Evolutionary conservation across 2,113 vertebrate genomes (phyloP).

Genomic region (Cichladusa arquata): DNA sequence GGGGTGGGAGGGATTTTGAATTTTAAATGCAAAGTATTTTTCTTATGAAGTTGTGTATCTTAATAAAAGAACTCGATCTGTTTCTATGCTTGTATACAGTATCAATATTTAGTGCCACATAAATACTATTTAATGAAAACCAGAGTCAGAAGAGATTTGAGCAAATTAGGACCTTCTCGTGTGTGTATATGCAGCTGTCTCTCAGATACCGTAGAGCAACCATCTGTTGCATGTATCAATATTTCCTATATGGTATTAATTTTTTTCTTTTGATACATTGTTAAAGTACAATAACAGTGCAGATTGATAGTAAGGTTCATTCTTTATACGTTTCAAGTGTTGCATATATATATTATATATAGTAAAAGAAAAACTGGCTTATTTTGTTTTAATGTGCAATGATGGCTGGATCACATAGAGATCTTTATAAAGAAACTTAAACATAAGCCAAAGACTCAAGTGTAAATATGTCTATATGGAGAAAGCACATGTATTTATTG

Average conservation of each 20-base stretch:
- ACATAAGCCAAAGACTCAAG: constrained; percentile 99
- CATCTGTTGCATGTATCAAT: constrained; percentile 81
- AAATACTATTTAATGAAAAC: constrained; percentile 69
- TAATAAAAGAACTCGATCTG: constrained; percentile 75
- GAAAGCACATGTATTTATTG: constrained; percentile 99
- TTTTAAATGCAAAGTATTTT: constrained; percentile 83
- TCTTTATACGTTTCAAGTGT: constrained; percentile 76
- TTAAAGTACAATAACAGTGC: constrained; percentile 71
- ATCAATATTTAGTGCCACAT: constrained; percentile 76
- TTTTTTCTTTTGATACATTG: constrained; percentile 64
- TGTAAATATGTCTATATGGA: constrained; percentile 99
- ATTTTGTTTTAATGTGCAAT: constrained; percentile 89
- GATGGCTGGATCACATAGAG: constrained; percentile 84
- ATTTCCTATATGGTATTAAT: constrained; percentile 70
- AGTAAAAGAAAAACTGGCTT: constrained; percentile 76
- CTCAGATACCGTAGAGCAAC: constrained; percentile 62
- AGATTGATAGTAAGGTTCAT: constrained; percentile 71
- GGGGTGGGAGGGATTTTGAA: constrained; percentile 73
- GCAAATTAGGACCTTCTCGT: constrained; percentile 54
- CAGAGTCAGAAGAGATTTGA: constrained; percentile 57
- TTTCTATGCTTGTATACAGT: constrained; percentile 79
- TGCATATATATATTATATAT: constrained; percentile 76
- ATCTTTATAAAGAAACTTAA: constrained; percentile 88
- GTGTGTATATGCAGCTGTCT: constrained; percentile 74
- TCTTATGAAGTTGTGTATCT: constrained; percentile 83